A percentile compares a stretch with the other conserved stretches of the same genome.
Conservation (phyloP, 2,888 invertebrate genomes). For the Syrista parreyssii region DNA sequence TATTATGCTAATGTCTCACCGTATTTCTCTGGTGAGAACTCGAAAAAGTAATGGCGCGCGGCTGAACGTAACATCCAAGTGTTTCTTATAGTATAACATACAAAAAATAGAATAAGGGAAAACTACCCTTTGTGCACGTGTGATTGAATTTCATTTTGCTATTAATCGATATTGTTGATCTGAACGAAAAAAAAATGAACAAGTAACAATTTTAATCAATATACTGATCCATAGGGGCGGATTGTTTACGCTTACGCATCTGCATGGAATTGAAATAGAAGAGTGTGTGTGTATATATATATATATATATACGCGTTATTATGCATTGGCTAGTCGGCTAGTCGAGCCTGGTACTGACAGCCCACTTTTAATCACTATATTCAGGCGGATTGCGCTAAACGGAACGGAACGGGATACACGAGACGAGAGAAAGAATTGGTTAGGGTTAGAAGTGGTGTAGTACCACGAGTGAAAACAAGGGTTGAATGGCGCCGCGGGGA, state of each 20-base stretch:
- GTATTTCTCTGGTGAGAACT: background rate
- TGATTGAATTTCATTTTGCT: too few relatives aligned
- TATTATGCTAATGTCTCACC: constrained; percentile 52
- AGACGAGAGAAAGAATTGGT: constrained; percentile 15
- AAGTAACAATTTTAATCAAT: background rate
- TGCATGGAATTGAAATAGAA: too few relatives aligned
- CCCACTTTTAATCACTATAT: constrained; percentile 52
- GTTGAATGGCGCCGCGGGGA: constrained; percentile 44
- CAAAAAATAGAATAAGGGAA: too few relatives aligned
- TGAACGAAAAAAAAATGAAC: background rate
- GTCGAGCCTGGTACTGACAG: constrained; percentile 35
- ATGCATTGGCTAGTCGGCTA: constrained; percentile 31
- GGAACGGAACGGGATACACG: constrained; percentile 16
- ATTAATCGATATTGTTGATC: too few relatives aligned
- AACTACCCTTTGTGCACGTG: too few relatives aligned
- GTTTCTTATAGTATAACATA: too few relatives aligned
- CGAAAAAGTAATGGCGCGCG: background rate
- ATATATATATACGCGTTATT: constrained; percentile 32
- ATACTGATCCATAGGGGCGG: too few relatives aligned
- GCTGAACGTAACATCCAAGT: background rate
- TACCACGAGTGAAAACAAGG: constrained; percentile 43
- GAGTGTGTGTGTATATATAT: constrained; percentile 8
- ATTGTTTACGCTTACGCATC: too few relatives aligned
- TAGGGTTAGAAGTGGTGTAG: background rate
- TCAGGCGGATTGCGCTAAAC: constrained; percentile 48